Percentiles rank a stretch among this genome's conserved stretches.
Evolutionary conservation across 2,888 invertebrate species (phyloP).

Genomic region (Drosophila colorata): DNA sequence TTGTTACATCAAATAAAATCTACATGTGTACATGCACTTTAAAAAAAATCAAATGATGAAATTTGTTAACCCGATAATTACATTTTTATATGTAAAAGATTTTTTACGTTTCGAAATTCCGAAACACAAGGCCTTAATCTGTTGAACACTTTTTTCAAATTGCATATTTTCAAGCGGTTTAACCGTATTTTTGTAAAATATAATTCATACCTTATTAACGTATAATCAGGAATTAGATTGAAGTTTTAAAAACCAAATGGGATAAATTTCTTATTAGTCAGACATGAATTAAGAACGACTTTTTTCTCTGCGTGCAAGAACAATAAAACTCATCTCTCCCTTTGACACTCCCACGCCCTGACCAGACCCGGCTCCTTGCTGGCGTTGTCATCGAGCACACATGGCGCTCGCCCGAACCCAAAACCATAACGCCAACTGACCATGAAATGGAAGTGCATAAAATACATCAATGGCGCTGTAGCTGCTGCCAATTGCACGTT

Average conservation of each 20-base stretch:
- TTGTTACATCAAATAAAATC: constrained; percentile 15
- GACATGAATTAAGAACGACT: background rate
- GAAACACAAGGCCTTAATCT: too few relatives aligned
- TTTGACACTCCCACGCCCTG: background rate
- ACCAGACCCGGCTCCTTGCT: background rate
- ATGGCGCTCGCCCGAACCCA: constrained; percentile 52
- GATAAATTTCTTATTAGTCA: too few relatives aligned
- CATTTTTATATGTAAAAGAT: too few relatives aligned
- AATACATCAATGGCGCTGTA: constrained; percentile 67
- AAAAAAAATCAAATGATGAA: too few relatives aligned
- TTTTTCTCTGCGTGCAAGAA: background rate
- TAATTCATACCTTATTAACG: too few relatives aligned
- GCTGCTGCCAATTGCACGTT: constrained; percentile 73
- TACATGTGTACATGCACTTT: background rate
- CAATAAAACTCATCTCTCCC: background rate
- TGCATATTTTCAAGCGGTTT: too few relatives aligned
- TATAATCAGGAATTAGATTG: too few relatives aligned
- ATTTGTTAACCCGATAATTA: too few relatives aligned
- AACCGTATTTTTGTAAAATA: too few relatives aligned
- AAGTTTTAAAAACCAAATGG: too few relatives aligned
- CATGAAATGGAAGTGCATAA: constrained; percentile 80
- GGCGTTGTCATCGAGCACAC: constrained; percentile 59
- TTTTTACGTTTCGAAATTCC: too few relatives aligned
- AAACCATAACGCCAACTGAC: constrained; percentile 75
- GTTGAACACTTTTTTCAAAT: too few relatives aligned